Evolutionary conservation across 1,140 invertebrate species (phyloP), one percentile per base, ranked within the genome.

Genomic region (Atta colombica): DNA sequence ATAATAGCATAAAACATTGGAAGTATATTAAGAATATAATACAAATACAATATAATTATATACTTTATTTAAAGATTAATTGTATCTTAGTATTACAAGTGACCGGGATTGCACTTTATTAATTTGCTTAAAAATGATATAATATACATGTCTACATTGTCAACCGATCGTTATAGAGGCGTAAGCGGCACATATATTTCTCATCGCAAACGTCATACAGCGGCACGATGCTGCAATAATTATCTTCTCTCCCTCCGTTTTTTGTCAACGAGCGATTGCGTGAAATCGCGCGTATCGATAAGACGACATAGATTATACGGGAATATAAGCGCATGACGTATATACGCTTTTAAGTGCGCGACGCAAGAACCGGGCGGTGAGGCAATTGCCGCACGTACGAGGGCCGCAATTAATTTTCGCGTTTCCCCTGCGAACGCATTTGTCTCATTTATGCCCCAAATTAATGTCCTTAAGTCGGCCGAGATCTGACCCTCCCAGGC

Each of bases 171-270:
- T 16, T 49, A 66, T 16, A 55, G 21, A 72, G 16, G 53, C 78
- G 16, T 55, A 60, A 58, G 35, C 28, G n/a, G 14, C 49, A 7
- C n/a, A 10, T 16, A 68, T 68, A 60, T 72, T 72, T 72, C 68
- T 61, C 35, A 45, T 28, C 60, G 25, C 35, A 45, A 35, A 25
- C 61, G 31, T 49, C 61, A 68, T 21, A 61, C 77, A 25, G 28
- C 77, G 14, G 51, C 66, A 45, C 49, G 78, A 72, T 39, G 51
- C 78, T 60, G 65, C 53, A 82, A 72, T 82, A 74, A 82, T 82
- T 82, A 72, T 72, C 80, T 60, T 16, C n/a, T n/a, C 35, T 18
- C 35, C 3, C 16, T 16, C 8, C 18, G 7, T 58, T 21, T n/a
- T 60, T 60, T 49, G 16, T 60, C 77, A 35, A 0, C 53, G 53